Evolutionary conservation across 2,888 invertebrate genomes (phyloP).

Genomic region (Andrena trimmerana): DNA sequence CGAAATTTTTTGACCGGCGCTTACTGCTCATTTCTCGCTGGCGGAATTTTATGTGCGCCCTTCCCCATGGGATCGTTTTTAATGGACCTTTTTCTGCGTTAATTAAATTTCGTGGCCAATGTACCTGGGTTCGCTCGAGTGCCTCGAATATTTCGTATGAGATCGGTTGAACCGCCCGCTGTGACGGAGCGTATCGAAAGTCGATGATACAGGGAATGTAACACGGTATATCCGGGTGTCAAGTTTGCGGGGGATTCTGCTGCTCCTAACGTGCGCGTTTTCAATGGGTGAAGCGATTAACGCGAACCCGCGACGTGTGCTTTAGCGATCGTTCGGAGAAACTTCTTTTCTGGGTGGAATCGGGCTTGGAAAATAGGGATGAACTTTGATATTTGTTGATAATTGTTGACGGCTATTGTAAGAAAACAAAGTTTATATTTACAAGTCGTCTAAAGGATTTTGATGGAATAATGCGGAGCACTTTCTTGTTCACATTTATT

Average conservation of each 20-base stretch:
- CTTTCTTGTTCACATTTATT: too few relatives aligned
- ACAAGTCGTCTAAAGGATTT: too few relatives aligned
- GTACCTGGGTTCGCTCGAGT: conserved; percentile 43
- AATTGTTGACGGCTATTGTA: too few relatives aligned
- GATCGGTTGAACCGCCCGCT: conserved; percentile 34
- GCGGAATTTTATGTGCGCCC: conserved; percentile 55
- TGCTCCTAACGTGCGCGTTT: neutral
- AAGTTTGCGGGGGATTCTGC: conserved; percentile 2
- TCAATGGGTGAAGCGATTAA: neutral
- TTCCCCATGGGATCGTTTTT: conserved; percentile 49
- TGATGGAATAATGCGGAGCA: too few relatives aligned
- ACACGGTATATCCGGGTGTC: conserved; percentile 4
- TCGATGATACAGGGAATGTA: conserved; percentile 43
- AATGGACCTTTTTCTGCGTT: conserved; percentile 60
- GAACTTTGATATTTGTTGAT: too few relatives aligned
- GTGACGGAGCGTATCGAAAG: conserved; percentile 56
- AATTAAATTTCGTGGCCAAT: conserved; percentile 54
- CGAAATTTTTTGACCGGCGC: conserved; percentile 35
- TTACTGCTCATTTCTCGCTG: conserved; percentile 34
- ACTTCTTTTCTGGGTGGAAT: too few relatives aligned
- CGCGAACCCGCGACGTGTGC: neutral
- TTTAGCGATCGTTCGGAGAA: too few relatives aligned
- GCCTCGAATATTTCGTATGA: conserved; percentile 52
- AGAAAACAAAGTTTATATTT: too few relatives aligned
- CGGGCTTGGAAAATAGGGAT: too few relatives aligned